These are phyloP conservation scores for Perca schrenkii DNA, from an alignment of 2,113 vertebrate genomes.

Conservation along the genomic window DNA sequence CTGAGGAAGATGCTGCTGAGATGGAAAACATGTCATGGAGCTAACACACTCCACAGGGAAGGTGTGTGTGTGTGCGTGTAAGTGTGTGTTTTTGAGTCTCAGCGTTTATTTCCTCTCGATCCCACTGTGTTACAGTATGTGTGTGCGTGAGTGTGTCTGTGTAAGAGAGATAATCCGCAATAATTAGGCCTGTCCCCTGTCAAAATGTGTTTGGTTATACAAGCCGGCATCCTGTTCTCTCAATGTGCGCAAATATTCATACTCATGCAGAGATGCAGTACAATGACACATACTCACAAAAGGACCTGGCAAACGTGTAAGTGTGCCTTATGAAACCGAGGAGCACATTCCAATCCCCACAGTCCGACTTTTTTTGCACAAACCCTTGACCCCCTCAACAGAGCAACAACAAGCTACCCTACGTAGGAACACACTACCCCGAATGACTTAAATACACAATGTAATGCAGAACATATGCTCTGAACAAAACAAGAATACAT, in stretches of 20 bases:
- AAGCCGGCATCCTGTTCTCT: slow-evolving; percentile 24
- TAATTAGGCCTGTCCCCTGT: slow-evolving; percentile 36
- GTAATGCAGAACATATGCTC: slow-evolving; percentile 44
- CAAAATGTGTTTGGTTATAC: slow-evolving; percentile 50
- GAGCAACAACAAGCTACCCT: slow-evolving; percentile 59
- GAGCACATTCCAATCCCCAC: slow-evolving; percentile 64
- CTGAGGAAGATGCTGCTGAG: slow-evolving; percentile 75
- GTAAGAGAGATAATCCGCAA: slow-evolving; percentile 9
- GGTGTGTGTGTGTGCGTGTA: slow-evolving; percentile 27
- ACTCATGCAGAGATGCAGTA: slow-evolving; percentile 22
- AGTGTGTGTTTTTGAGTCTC: background rate
- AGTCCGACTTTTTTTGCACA: slow-evolving; percentile 35
- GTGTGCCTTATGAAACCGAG: slow-evolving; percentile 59
- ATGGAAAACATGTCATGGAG: slow-evolving; percentile 77
- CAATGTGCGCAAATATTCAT: background rate
- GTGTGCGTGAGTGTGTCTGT: slow-evolving; percentile 1
- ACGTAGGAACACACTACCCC: slow-evolving; percentile 25
- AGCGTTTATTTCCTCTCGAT: slow-evolving; percentile 18
- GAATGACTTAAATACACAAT: slow-evolving; percentile 39
- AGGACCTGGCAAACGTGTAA: background rate
- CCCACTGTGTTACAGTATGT: slow-evolving; percentile 3
- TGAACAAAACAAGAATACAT: slow-evolving; percentile 24
- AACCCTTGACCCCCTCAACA: slow-evolving; percentile 16
- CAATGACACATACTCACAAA: slow-evolving; percentile 10
- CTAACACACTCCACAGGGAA: slow-evolving; percentile 70